Conservation (phyloP, 2,888 invertebrate species). For the Drosophila meridiana region DNA sequence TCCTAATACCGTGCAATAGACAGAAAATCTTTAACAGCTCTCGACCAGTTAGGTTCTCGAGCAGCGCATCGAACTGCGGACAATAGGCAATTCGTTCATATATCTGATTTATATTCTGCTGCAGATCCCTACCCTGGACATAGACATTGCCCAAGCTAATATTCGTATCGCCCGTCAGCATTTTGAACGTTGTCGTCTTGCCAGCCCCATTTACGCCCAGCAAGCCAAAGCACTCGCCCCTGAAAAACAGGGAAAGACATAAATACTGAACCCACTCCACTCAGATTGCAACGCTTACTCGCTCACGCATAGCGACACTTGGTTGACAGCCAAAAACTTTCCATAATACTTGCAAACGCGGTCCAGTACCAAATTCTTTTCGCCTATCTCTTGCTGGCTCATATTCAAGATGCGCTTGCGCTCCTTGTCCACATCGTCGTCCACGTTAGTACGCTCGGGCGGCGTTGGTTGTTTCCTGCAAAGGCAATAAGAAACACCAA, state of each 20-base stretch:
- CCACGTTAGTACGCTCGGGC: constrained; percentile 83
- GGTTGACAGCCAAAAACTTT: constrained; percentile 91
- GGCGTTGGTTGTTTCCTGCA: constrained; percentile 75
- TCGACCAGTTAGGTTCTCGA: constrained; percentile 90
- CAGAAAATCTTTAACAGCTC: constrained; percentile 89
- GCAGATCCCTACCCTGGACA: constrained; percentile 87
- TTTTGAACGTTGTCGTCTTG: constrained; percentile 95
- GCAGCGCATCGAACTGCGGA: constrained; percentile 91
- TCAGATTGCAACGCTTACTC: constrained; percentile 69
- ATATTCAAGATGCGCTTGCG: constrained; percentile 85
- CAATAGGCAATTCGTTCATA: constrained; percentile 89
- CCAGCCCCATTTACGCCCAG: constrained; percentile 95
- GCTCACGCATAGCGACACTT: constrained; percentile 87
- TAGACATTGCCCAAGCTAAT: constrained; percentile 90
- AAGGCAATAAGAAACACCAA: neutral
- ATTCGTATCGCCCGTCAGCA: constrained; percentile 93
- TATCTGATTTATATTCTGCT: constrained; percentile 86
- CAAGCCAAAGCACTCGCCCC: constrained; percentile 91
- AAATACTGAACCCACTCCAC: neutral
- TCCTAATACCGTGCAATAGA: constrained; percentile 87
- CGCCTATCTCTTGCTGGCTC: constrained; percentile 80
- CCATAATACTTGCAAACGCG: constrained; percentile 91
- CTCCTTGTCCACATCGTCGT: constrained; percentile 87
- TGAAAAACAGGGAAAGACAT: neutral
- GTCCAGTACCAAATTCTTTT: constrained; percentile 87